A percentile compares a stretch with the other conserved stretches of the same genome.
Evolutionary conservation across 1,140 invertebrate genomes (phyloP).

Genomic region (Zaprionus vittiger): DNA sequence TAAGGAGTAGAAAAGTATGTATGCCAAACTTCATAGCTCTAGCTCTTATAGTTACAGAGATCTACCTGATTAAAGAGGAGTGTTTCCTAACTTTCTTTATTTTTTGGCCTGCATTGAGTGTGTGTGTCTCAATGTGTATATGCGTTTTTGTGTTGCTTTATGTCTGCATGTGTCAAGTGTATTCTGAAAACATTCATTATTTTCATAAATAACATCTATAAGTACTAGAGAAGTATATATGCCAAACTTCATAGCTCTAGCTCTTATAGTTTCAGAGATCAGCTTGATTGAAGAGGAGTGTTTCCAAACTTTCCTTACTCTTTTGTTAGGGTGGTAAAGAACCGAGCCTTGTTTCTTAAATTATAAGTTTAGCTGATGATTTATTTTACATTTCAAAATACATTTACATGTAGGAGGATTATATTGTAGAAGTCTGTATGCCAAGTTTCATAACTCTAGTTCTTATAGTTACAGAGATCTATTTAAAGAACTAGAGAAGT

Average conservation of each 20-base stretch:
- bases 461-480: neutral
- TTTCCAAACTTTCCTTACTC: neutral
- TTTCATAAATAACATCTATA: too few relatives aligned
- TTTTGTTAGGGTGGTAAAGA: too few relatives aligned
- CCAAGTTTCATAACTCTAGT: neutral
- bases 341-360: too few relatives aligned
- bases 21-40: neutral
- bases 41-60: neutral
- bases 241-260: neutral
- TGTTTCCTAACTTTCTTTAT: neutral
- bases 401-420: neutral
- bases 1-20: neutral
- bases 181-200: too few relatives aligned
- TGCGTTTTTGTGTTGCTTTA: too few relatives aligned
- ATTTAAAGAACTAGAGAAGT: neutral
- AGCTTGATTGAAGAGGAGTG: neutral
- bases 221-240: rapidly evolving
- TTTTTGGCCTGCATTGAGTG: too few relatives aligned
- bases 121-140: too few relatives aligned
- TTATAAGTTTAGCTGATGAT: too few relatives aligned
- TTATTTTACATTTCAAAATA: neutral
- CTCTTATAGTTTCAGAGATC: neutral
- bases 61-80: neutral
- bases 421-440: neutral
- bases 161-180: too few relatives aligned